phyloP scores from a whole-genome alignment of 2,797 vertebrate genomes.

The Poliocrania exsul region DNA sequence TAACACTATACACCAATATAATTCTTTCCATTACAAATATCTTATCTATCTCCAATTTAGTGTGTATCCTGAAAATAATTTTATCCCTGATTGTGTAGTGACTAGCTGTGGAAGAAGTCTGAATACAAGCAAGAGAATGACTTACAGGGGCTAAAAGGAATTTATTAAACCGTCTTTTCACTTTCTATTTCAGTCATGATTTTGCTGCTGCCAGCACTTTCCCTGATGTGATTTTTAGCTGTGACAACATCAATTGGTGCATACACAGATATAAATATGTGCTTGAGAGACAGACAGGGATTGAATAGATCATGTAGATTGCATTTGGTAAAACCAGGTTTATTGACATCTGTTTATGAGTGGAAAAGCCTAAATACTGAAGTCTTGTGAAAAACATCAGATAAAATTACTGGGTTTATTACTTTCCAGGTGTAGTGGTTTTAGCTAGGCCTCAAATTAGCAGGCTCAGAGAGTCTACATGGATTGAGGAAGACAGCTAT shows the following conservation, averaged over 20 bases:
- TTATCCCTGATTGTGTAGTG: background rate
- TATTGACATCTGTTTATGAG: background rate
- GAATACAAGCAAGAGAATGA: background rate
- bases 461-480: no score
- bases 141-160: constrained; percentile 1
- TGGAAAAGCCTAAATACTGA: background rate
- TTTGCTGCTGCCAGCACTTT: constrained; percentile 34
- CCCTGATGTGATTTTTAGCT: background rate
- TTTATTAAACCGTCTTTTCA: constrained; percentile 19
- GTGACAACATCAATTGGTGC: background rate
- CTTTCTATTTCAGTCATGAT: constrained; percentile 20
- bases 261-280: background rate
- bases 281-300: background rate
- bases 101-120: background rate
- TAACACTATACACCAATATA: background rate
- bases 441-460: no score
- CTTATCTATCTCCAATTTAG: background rate
- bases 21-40: background rate
- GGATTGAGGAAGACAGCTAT: no score
- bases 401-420: background rate
- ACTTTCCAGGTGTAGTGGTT: background rate
- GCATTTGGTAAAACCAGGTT: background rate
- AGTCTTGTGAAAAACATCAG: background rate
- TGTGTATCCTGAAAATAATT: background rate
- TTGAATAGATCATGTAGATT: background rate